Base-by-base conservation (phyloP, 2,888 invertebrate species). In the Electrophaes corylata region DNA sequence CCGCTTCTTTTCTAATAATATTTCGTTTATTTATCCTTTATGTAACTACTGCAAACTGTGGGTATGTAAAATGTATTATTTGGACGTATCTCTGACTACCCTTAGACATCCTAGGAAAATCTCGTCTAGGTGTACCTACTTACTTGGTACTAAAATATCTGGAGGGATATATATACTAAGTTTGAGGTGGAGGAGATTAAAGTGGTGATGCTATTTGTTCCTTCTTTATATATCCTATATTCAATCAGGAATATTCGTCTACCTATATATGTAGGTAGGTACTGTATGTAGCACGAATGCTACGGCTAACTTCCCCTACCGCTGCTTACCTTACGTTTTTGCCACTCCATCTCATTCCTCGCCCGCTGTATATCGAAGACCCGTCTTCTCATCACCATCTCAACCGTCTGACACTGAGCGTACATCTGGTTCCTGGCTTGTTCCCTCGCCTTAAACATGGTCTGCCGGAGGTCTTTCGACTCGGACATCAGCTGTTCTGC, bases 291-390 rank as follows among this genome's bases (percentile, higher is more conserved):
- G 26, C 26, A 31, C 31, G 3, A n/a, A 31, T 31, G 4, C 12
- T 26, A 26, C 3, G 23, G 26, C 14, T 6, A 14, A 10, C 29
- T 29, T 29, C 2, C 8, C 2, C 12, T 14, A 14, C 2, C 3
- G 1, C 2, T 31, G 5, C 33, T 61, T 67, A 89, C 92, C 81
- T 92, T 92, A 60, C 83, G 76, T 66, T 89, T 95, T 87, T 98
- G 98, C 97, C 98, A 98, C 70, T 97, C 95, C 69, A 98, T 93
- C 83, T 98, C 98, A 78, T 97, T 97, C 67, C 96, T 93, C 0
- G 96, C 96, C 57, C 96, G 93, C 77, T 96, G 95, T 41, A 96
- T 96, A 78, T 98, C 97, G 78, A 96, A 98, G 46, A 98, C 95
- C 50, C 98, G 93, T 77, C 97, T 95, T 33, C 98, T 93, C 78